Evolutionary conservation across 1,140 invertebrate species (phyloP), one percentile per base, ranked within the genome.

Genomic region (Ctenoplectra terminalis): DNA sequence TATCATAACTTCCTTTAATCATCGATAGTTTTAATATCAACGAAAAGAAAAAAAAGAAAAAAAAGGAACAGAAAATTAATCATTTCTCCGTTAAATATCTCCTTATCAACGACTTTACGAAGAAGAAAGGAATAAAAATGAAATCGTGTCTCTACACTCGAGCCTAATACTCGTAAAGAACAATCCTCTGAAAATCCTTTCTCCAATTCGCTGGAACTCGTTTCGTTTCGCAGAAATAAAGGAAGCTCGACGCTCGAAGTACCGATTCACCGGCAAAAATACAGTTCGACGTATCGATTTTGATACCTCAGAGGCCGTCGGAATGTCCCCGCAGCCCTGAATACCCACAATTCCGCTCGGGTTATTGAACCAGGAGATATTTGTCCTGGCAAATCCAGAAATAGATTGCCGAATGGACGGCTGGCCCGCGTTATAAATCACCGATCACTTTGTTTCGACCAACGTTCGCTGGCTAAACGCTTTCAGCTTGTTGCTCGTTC

Each of bases 311-410:
- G 34, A 20, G 72, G 15, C 58, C n/a, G 13, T 13, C 23, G 34
- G n/a, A 52, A 50, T 66, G 72, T 37, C 13, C 34, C 34, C 17
- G 20, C 46, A 43, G 29, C 11, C 2, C 31, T 17, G 61, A 66
- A 56, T 56, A 20, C 48, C 29, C n/a, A n/a, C 34, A 20, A 48
- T 34, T 8, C 17, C 37, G 63, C 11, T 23, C 34, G 76, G n/a
- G 54, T 58, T 72, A 58, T 60, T 50, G 43, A 61, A 67, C 76
- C 67, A 56, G 9, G 23, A 54, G 69, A 72, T 50, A 79, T 79
- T 79, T 72, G 54, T 72, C 43, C 76, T 50, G 66, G 17, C 40
- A 72, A 70, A 71, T 60, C 46, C 34, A 71, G 52, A 60, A 78
- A 80, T 64, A 52, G 58, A 63, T 43, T 29, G 31, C 13, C 63